Conservation (phyloP, 2,888 invertebrate species). For the Amiota communis region DNA sequence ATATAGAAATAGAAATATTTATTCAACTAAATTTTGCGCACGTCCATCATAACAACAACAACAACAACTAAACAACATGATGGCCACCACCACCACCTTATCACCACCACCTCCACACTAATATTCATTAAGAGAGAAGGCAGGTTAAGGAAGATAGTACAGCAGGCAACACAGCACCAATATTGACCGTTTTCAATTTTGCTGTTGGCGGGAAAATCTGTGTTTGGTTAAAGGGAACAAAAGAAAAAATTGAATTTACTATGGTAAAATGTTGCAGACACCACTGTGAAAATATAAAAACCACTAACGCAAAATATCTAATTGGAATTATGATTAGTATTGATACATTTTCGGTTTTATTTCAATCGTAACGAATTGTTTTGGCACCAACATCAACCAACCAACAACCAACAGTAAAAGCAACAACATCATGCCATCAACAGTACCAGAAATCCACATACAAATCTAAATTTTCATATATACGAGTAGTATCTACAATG, state of each 20-base stretch:
- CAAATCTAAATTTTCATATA: no score
- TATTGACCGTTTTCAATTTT: not conserved
- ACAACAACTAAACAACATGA: not conserved
- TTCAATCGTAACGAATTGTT: slow-evolving; percentile 12
- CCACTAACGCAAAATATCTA: slow-evolving; percentile 7
- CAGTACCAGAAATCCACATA: no score
- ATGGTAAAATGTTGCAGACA: not conserved
- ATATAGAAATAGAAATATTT: slow-evolving; percentile 67
- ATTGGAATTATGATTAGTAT: slow-evolving; percentile 26
- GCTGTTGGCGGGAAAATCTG: not conserved
- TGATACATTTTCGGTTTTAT: slow-evolving; percentile 19
- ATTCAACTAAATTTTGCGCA: slow-evolving; percentile 55
- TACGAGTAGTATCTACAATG: no score
- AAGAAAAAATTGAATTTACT: not conserved
- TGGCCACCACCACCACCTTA: no score
- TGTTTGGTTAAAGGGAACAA: not conserved
- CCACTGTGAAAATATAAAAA: not conserved
- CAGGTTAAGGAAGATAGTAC: no score
- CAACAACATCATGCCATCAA: slow-evolving; percentile 18
- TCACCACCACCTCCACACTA: no score
- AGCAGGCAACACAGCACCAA: no score
- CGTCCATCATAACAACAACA: slow-evolving; percentile 9
- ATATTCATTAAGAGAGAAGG: no score
- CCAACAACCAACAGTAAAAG: not conserved
- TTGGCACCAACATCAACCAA: slow-evolving; percentile 8